phyloP scores from a whole-genome alignment of 2,888 invertebrate species.

The Himalopsyche japonica region DNA sequence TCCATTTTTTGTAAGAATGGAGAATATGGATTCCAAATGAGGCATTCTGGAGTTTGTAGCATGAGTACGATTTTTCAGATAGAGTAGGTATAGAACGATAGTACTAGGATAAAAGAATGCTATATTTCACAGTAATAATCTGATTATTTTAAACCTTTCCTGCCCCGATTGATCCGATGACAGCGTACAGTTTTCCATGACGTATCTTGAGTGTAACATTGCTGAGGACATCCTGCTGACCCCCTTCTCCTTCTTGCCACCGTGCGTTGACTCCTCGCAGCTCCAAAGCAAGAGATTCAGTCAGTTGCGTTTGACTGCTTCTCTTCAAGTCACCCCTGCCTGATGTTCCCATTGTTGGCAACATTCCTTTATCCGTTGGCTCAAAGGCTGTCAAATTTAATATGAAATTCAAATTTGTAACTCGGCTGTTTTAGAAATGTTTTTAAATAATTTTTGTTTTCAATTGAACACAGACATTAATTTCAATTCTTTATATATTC shows the following conservation, averaged over 20 bases:
- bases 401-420: conserved; percentile 20
- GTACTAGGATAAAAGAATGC: too few relatives aligned
- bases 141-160: conserved; percentile 42
- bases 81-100: too few relatives aligned
- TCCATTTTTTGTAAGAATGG: too few relatives aligned
- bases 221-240: conserved; percentile 45
- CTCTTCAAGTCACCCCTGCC: not conserved
- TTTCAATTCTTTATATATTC: too few relatives aligned
- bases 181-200: conserved; percentile 61
- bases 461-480: too few relatives aligned
- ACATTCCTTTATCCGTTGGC: not conserved
- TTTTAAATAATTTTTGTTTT: too few relatives aligned
- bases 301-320: not conserved
- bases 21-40: too few relatives aligned
- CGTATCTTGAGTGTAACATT: conserved; percentile 54
- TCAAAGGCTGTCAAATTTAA: not conserved
- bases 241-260: conserved; percentile 55
- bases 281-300: conserved; percentile 45
- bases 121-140: not conserved
- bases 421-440: too few relatives aligned
- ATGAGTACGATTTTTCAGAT: too few relatives aligned
- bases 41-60: too few relatives aligned
- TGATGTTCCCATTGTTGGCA: not conserved
- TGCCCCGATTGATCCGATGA: conserved; percentile 36
- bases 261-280: conserved; percentile 47